Percentiles rank a stretch among this genome's conserved stretches.
These are phyloP conservation scores for Aspidiotus destructor DNA, from an alignment of 2,888 invertebrate species.

Conservation along the genomic window DNA sequence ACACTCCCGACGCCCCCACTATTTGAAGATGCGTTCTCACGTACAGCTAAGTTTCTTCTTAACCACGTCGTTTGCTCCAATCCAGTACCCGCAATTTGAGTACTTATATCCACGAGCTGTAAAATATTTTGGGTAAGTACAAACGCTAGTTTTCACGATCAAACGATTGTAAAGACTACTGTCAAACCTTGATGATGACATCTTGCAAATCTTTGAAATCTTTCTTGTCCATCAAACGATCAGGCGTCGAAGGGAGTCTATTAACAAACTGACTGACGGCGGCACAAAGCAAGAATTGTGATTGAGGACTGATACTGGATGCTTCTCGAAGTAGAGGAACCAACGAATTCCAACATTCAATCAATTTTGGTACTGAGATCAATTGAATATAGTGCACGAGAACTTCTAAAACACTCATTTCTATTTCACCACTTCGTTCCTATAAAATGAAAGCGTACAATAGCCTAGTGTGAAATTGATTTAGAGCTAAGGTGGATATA, in stretches of 20 bases:
- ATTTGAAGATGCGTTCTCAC: slow-evolving; percentile 49
- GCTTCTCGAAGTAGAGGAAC: slow-evolving; percentile 66
- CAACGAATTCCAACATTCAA: slow-evolving; percentile 68
- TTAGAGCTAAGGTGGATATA: too few relatives aligned
- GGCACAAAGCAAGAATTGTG: slow-evolving; percentile 67
- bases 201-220: slow-evolving; percentile 72
- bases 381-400: slow-evolving; percentile 52
- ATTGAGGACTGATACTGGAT: slow-evolving; percentile 59
- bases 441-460: slow-evolving; percentile 21
- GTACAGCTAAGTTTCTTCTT: slow-evolving; percentile 67
- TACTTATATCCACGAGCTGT: slow-evolving; percentile 66
- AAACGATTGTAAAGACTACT: neutral
- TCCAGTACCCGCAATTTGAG: slow-evolving; percentile 78
- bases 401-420: slow-evolving; percentile 72
- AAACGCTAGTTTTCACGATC: neutral
- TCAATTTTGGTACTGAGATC: slow-evolving; percentile 57
- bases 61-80: slow-evolving; percentile 85
- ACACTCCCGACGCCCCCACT: slow-evolving; percentile 37
- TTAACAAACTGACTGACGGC: slow-evolving; percentile 75
- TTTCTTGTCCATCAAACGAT: slow-evolving; percentile 59
- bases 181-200: slow-evolving; percentile 52
- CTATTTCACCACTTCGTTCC: slow-evolving; percentile 52
- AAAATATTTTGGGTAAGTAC: slow-evolving; percentile 36
- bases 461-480: too few relatives aligned
- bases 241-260: slow-evolving; percentile 50